These are phyloP conservation scores for Xylocopa sonorina DNA, from an alignment of 1,140 invertebrate genomes.

Conservation along the genomic window DNA sequence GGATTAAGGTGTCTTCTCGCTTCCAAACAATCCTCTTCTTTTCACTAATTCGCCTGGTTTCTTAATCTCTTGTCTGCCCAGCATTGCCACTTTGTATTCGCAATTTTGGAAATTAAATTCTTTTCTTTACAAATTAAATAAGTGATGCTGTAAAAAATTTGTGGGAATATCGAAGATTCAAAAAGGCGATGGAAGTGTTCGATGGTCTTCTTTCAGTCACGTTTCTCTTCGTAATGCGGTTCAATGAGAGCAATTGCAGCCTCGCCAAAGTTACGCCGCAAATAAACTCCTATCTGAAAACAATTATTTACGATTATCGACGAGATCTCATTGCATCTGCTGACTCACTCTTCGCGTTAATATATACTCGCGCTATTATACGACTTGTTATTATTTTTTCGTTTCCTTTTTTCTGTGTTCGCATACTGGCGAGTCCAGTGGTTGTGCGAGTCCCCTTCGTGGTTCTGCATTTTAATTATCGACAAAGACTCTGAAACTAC, in stretches of 20 bases:
- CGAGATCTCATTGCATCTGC: constrained; percentile 54
- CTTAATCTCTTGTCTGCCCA: too few species aligned
- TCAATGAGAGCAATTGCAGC: constrained; percentile 16
- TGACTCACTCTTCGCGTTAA: constrained; percentile 43
- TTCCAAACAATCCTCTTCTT: too few species aligned
- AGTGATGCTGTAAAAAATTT: too few species aligned
- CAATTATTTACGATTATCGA: constrained; percentile 54
- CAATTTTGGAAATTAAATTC: too few species aligned
- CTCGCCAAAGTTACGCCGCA: constrained; percentile 6
- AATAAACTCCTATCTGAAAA: constrained; percentile 43
- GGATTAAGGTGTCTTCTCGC: too few species aligned
- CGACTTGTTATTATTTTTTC: not conserved
- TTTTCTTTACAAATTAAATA: too few species aligned
- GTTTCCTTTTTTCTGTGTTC: not conserved
- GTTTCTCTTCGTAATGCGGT: not conserved
- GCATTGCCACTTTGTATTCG: too few species aligned
- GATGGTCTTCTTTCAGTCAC: not conserved
- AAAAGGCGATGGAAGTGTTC: too few species aligned
- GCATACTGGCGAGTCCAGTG: not conserved
- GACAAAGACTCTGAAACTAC: too few species aligned
- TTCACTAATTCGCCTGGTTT: too few species aligned
- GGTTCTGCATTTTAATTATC: too few species aligned
- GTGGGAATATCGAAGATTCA: too few species aligned
- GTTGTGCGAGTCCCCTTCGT: not conserved
- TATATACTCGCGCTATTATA: constrained; percentile 34